phyloP scores from a whole-genome alignment of 2,797 vertebrate species.

The Stomatorhinus walkeri region DNA sequence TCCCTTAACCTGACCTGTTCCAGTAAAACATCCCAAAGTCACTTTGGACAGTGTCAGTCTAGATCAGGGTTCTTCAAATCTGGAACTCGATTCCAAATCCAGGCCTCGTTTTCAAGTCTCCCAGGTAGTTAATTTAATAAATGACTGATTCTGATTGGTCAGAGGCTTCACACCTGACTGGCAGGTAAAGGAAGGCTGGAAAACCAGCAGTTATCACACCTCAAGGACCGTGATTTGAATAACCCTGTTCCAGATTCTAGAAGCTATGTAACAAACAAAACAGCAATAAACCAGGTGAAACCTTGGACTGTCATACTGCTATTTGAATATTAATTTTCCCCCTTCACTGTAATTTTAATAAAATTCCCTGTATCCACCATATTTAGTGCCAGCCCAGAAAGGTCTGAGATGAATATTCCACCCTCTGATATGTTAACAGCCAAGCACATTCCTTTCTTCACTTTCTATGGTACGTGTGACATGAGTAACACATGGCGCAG shows the following conservation, averaged over 20 bases:
- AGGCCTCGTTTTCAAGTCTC: no score
- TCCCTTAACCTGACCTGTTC: not conserved
- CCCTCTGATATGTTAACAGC: not conserved
- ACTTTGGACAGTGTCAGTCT: not conserved
- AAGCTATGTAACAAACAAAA: not conserved
- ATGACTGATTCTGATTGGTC: no score
- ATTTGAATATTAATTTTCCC: not conserved
- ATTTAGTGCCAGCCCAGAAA: not conserved
- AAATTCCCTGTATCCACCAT: not conserved
- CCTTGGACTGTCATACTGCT: not conserved
- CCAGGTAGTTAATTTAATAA: no score
- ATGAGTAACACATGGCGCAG: not conserved
- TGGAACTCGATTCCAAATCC: no score
- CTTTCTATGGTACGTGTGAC: not conserved
- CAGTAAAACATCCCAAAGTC: not conserved
- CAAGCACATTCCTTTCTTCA: not conserved
- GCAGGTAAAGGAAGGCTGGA: no score
- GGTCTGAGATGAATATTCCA: not conserved
- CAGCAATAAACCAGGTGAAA: not conserved
- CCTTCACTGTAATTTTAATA: not conserved
- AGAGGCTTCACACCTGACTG: no score
- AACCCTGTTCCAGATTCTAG: not conserved
- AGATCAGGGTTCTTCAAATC: not conserved
- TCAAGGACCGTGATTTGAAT: no score
- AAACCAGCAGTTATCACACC: no score